Percentiles rank a stretch among this genome's conserved stretches.
Conservation (phyloP, 30 jellyfish, hydroid and myxozoan genomes). For the Nemopilema nomurai region DNA sequence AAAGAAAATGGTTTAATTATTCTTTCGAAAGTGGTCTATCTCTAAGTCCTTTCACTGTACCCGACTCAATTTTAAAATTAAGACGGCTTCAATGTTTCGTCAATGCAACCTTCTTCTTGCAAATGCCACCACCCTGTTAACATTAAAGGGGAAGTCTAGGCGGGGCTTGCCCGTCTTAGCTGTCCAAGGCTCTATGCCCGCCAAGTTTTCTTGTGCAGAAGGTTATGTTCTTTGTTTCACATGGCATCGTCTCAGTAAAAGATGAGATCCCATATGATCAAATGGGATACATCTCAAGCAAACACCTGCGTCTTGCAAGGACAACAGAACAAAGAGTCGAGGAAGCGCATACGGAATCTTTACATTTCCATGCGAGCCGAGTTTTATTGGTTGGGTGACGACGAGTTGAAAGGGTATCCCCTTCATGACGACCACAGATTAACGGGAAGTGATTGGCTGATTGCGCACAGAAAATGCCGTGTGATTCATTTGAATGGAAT, state of each 20-base stretch:
- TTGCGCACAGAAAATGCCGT: constrained; percentile 54
- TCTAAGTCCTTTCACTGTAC: too few species aligned
- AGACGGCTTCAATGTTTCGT: too few species aligned
- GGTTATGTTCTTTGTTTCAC: too few species aligned
- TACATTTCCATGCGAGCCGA: not conserved
- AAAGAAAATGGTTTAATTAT: too few species aligned
- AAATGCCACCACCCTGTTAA: too few species aligned
- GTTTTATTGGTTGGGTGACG: not conserved
- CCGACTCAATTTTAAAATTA: too few species aligned
- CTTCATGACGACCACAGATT: constrained; percentile 32
- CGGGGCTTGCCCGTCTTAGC: too few species aligned
- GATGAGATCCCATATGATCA: not conserved
- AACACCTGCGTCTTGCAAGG: not conserved
- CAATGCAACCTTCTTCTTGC: too few species aligned
- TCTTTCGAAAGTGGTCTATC: too few species aligned
- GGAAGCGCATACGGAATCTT: not conserved
- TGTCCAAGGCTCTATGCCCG: too few species aligned
- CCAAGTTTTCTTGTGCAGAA: too few species aligned
- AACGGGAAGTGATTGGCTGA: constrained; percentile 69
- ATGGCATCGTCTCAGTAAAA: not conserved
- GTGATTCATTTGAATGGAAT: constrained; percentile 70
- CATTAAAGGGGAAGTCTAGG: too few species aligned
- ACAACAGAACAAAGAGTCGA: not conserved
- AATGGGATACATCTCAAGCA: not conserved
- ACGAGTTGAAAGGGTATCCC: constrained; percentile 34